Conservation (phyloP, 92 coral and sea anemone species). For the Meandrina meandrites region DNA sequence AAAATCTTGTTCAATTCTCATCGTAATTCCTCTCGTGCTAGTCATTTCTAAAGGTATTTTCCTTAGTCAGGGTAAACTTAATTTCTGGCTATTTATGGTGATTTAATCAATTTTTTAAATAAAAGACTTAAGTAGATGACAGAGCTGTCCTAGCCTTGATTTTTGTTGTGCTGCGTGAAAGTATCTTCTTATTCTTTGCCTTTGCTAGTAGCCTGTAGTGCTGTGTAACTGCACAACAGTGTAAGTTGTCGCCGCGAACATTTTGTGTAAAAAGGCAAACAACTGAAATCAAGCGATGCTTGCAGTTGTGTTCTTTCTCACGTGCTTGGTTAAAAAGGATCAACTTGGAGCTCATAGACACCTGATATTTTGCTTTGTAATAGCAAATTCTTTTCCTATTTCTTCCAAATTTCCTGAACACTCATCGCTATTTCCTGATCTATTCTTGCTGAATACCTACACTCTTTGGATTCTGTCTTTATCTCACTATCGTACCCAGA, state of each 20-base stretch:
- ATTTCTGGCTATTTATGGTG: not conserved
- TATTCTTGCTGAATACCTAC: conserved; percentile 2
- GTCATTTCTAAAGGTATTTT: not conserved
- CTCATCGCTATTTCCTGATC: not conserved
- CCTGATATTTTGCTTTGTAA: too few species aligned
- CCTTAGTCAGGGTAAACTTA: not conserved
- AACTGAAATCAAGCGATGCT: too few species aligned
- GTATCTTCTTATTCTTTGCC: not conserved
- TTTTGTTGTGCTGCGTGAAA: not conserved
- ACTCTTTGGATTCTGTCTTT: conserved; percentile 11
- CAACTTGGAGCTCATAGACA: too few species aligned
- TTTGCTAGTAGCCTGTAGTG: not conserved
- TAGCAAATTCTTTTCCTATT: not conserved
- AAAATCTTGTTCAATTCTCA: not conserved
- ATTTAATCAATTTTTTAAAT: too few species aligned
- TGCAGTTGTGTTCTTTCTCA: too few species aligned
- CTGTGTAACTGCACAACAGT: not conserved
- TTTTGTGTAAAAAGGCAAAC: too few species aligned
- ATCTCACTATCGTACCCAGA: conserved; percentile 9
- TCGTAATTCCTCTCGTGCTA: too few species aligned
- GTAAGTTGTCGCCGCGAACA: too few species aligned
- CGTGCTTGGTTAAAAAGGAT: too few species aligned
- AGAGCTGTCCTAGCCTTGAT: not conserved
- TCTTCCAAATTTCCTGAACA: not conserved
- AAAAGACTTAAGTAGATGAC: too few species aligned